Base-by-base conservation (phyloP, 2,797 vertebrate genomes). In the Sebastes goodei region DNA sequence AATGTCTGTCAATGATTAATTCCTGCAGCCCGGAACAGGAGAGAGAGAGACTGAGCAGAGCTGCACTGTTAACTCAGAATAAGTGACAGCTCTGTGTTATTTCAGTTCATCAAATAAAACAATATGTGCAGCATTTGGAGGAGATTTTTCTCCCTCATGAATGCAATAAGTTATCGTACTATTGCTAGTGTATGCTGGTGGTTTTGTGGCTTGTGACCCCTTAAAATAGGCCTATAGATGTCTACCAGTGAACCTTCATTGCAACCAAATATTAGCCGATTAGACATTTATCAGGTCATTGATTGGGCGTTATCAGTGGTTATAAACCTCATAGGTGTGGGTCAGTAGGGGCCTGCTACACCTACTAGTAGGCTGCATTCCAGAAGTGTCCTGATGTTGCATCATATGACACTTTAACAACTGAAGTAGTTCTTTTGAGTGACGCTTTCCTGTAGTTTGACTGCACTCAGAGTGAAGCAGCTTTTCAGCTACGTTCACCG, bases 1-100 rank as follows among this genome's bases (percentile, higher is more conserved):
- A 77, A 79, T 81, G 81, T 82, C 76, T 76, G 79, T 78, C 52
- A 59, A 3, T 69, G 73, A 75, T 87, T 71, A 81, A 72, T 74
- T 72, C 72, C 78, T 71, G 14, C 6, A 63, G 74, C 62, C 56
- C 3, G 61, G 60, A 72, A 80, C 75, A 64, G 74, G 35, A 12
- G 30, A 69, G 52, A 61, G 61, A 21, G 62, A 75, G 61, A 38
- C 55, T 5, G 65, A 75, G 64, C 67, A 20, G 42, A 62, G 62
- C 42, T 10, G 61, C 35, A 14, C 46, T 17, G 65, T 72, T 62
- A 27, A 10, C 56, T 21, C 42, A 2, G 25, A 10, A n/a, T 55
- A n/a, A 9, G 25, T 21, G 10, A 55, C 63, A n/a, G 30, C 32
- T 15, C 2, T 0, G 21, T 32, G 33, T 25, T 25, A 23, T 35